Evolutionary conservation across 1,140 invertebrate species (phyloP), one percentile per base, ranked within the genome.

Genomic region (Steinernema khuongi): DNA sequence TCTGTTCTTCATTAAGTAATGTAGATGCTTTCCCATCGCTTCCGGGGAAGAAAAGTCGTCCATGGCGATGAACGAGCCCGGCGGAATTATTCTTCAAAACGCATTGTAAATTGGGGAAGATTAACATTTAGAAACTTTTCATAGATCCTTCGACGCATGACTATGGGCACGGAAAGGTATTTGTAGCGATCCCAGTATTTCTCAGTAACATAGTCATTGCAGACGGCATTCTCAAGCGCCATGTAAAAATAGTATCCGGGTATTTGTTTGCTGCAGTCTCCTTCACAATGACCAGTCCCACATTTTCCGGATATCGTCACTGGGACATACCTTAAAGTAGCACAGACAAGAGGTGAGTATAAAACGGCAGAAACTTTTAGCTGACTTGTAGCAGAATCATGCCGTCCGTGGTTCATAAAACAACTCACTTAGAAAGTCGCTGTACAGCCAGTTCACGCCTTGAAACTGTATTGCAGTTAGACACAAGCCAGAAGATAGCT

Each of bases 161-260:
- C 76, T 30, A 77, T 77, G 31, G 76, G 76, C 36, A 77, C 44
- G 14, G 66, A 60, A 1, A 73, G 36, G 18, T 44, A 22, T 4
- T 18, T 11, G 30, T 72, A 66, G 60, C 77, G 28, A 22, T 11
- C 30, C 75, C 75, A 78, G 31, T 75, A 76, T 68, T 78, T 78
- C 44, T 78, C 77, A 4, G 77, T 74, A n/a, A 78, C 68, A 43
- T 78, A 78, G 31, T 78, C 77, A 26, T 70, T 74, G 22, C 77
- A 78, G 1, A 77, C 76, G 1, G 77, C 68, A 31, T 78, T 78
- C 72, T 78, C 77, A 19, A 78, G 33, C 7, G 77, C 77, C 36
- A 78, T 43, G 67, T 67, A 78, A 72, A 78, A 78, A n/a, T 69
- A 69, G 71, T 78, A 78, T 19, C 72, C 30, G 18, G 44, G 43